Base-by-base conservation (phyloP, 2,888 invertebrate genomes). In the Aquatica leii region DNA sequence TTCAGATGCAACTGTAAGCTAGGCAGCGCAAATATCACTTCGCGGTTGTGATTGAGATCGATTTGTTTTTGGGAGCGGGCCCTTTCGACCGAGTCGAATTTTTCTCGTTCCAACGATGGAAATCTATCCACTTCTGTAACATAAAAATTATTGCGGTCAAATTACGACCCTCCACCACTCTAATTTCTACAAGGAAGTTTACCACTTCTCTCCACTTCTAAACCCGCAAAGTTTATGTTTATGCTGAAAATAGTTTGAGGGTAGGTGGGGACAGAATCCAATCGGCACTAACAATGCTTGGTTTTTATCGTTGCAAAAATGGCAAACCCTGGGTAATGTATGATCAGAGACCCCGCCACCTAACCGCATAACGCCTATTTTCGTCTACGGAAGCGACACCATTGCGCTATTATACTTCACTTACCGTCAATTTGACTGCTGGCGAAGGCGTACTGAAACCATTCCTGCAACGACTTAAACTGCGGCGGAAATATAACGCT, bases 401-500 rank as follows among this genome's bases (percentile, higher is more conserved):
- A n/a, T n/a, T n/a, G n/a, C n/a, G n/a, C n/a, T n/a, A n/a, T n/a
- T n/a, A n/a, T n/a, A n/a, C n/a, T n/a, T n/a, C n/a, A 69, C 79
- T 81, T 80, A 95, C 96, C 95, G 83, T 97, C 97, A 59, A 97
- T 92, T 82, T 97, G 97, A 80, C 94, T 93, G 73, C 93, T 94
- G 15, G 95, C 92, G 83, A 98, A 97, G 0, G 97, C 95, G 82
- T 98, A 98, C 74, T 93, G 91, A 84, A 98, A 97, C 97, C 98
- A 98, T 82, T 98, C 97, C 75, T 92, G 91, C 40, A 97, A 86
- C 35, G 93, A 93, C 82, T 95, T 93, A 82, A 97, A 97, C 83
- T 97, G 97, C 24, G 97, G 97, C 67, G 97, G 97, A 83, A 97
- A 97, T 65, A 96, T 89, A 66, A 96, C 90, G 71, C 93, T 95